These are phyloP conservation scores for Chamaetylas fuelleborni DNA, from an alignment of 2,113 vertebrate species.

Conservation along the genomic window DNA sequence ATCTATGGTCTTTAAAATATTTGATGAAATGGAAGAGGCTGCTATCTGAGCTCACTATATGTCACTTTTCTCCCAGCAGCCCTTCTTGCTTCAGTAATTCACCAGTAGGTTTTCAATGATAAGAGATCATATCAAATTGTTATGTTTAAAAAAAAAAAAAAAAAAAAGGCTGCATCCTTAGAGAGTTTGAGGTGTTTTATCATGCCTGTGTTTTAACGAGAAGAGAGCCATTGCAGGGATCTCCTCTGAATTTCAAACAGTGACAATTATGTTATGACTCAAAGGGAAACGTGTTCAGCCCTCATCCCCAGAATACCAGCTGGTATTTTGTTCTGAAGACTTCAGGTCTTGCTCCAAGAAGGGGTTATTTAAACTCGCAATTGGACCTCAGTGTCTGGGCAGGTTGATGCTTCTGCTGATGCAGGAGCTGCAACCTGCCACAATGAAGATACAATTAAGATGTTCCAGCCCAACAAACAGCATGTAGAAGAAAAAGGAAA, in stretches of 20 bases:
- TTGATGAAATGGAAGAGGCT: not conserved
- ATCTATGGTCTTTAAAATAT: not conserved
- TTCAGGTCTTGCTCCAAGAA: slow-evolving; percentile 60
- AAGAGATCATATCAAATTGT: not conserved
- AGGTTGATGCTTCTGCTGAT: slow-evolving; percentile 66
- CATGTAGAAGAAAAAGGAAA: not conserved
- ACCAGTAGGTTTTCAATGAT: slow-evolving; percentile 78
- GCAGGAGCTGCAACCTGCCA: slow-evolving; percentile 57
- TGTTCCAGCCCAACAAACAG: slow-evolving; percentile 57
- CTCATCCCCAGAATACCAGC: not conserved
- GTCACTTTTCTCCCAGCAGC: not conserved
- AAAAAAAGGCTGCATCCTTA: slow-evolving; percentile 14
- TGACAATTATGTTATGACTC: not conserved
- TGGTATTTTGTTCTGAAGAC: slow-evolving; percentile 57
- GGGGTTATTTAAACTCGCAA: slow-evolving; percentile 45
- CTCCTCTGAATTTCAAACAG: slow-evolving; percentile 18
- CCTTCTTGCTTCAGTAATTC: slow-evolving; percentile 75
- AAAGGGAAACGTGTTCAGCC: not conserved
- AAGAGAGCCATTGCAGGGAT: slow-evolving; percentile 22
- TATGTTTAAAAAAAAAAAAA: not conserved
- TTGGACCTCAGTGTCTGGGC: slow-evolving; percentile 53
- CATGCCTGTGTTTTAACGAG: slow-evolving; percentile 59
- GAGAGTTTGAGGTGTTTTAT: slow-evolving; percentile 41
- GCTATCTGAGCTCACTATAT: not conserved
- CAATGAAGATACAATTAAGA: slow-evolving; percentile 35